Percentiles rank a stretch among this genome's conserved stretches.
Evolutionary conservation across 2,888 invertebrate species (phyloP).

Genomic region (Hanleya hanleyi): DNA sequence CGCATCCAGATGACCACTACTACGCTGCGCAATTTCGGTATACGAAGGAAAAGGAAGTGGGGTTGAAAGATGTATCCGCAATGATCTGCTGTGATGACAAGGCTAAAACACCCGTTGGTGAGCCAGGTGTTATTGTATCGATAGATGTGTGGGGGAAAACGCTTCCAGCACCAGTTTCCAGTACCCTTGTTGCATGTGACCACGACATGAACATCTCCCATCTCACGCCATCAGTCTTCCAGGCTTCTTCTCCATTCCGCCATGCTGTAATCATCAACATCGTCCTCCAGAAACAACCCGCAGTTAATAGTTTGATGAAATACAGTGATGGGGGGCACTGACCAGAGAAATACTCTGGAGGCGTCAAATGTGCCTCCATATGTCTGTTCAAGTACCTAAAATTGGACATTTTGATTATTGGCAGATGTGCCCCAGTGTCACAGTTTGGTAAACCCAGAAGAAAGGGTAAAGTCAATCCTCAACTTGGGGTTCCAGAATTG

Average conservation of each 20-base stretch:
- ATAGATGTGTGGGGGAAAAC: slow-evolving; percentile 33
- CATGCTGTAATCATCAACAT: slow-evolving; percentile 18
- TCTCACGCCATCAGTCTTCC: slow-evolving; percentile 37
- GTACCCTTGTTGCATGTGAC: slow-evolving; percentile 27
- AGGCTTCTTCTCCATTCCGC: slow-evolving; percentile 25
- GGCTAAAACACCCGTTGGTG: slow-evolving; percentile 32
- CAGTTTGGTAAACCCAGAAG: slow-evolving; percentile 35
- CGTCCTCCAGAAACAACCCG: too few relatives aligned
- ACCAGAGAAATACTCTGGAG: too few relatives aligned
- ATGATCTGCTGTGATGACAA: slow-evolving; percentile 37
- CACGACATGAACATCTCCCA: slow-evolving; percentile 31
- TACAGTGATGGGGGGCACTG: too few relatives aligned
- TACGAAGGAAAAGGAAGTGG: slow-evolving; percentile 27
- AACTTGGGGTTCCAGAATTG: slow-evolving; percentile 17
- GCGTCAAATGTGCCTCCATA: slow-evolving; percentile 4
- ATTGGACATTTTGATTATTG: slow-evolving; percentile 32
- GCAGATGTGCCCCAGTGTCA: slow-evolving; percentile 39
- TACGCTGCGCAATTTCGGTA: slow-evolving; percentile 32
- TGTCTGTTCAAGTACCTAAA: slow-evolving; percentile 32
- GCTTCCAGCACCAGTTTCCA: slow-evolving; percentile 14
- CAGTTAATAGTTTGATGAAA: too few relatives aligned
- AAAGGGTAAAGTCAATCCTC: slow-evolving; percentile 29
- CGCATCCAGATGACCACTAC: slow-evolving; percentile 32
- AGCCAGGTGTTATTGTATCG: slow-evolving; percentile 23
- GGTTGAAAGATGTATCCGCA: slow-evolving; percentile 3